phyloP scores from a whole-genome alignment of 2,113 vertebrate species.

The Bos taurus region ARS-UCD2.0 NC_037357.1:11846001-11846500 shows the following conservation, averaged over 20 bases:
- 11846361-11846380: not conserved
- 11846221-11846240: not conserved
- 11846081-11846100: not conserved
- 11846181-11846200: not conserved
- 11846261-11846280: not conserved
- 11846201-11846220: not conserved
- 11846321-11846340: not conserved
- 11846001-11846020: not conserved
- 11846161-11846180: not conserved
- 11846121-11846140: not conserved
- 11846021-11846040: not conserved
- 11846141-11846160: not conserved
- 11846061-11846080: not conserved
- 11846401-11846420: not conserved
- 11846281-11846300: not conserved
- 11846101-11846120: not conserved
- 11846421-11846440: not conserved
- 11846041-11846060: not conserved
- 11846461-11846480: not conserved
- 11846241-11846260: not conserved
- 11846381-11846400: not conserved
- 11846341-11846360: not conserved
- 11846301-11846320: not conserved
- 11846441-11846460: not conserved
- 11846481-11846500: not conserved